phyloP scores from a whole-genome alignment of 2,113 vertebrate species.

The Peucedramus taeniatus region DNA sequence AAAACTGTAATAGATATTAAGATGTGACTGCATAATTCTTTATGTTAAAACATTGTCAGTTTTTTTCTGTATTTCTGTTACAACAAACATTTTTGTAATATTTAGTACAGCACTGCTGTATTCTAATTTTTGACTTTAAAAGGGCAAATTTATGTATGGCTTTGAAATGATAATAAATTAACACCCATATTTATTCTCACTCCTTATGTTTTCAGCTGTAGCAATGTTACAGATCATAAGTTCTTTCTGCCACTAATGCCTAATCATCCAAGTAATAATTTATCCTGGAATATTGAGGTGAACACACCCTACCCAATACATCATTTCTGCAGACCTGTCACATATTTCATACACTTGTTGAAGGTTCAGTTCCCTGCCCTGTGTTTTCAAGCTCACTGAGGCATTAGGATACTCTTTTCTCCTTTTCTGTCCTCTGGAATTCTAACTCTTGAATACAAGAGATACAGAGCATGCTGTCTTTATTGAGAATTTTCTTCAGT shows the following conservation, averaged over 20 bases:
- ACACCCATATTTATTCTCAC: not conserved
- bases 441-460: not conserved
- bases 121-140: not conserved
- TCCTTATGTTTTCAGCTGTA: not conserved
- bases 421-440: not conserved
- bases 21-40: not conserved
- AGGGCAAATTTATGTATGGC: not conserved
- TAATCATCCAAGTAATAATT: conserved; percentile 23
- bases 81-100: not conserved
- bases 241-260: not conserved
- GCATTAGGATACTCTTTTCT: not conserved
- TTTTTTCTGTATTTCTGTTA: not conserved
- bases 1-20: not conserved
- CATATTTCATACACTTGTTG: conserved; percentile 15
- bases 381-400: not conserved
- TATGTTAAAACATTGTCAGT: not conserved
- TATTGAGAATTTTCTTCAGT: not conserved
- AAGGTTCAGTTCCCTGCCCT: not conserved
- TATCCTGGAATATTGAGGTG: not conserved
- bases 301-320: not conserved
- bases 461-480: not conserved
- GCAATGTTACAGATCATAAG: not conserved
- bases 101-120: not conserved
- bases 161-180: not conserved
- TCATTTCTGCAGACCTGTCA: not conserved